Conservation (phyloP, 2,113 vertebrate species). For the Silurus glanis region DNA sequence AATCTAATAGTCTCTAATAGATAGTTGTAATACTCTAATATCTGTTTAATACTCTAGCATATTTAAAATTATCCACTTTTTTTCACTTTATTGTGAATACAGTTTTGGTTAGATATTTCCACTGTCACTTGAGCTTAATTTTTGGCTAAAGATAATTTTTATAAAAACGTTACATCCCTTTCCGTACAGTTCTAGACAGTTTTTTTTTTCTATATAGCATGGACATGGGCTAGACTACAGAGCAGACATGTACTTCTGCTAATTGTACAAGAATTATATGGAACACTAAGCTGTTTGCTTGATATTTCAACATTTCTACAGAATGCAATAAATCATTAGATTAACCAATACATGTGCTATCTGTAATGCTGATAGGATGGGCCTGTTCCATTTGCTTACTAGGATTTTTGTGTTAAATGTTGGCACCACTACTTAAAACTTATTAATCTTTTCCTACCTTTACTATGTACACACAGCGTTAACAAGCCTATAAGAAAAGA, state of each 20-base stretch:
- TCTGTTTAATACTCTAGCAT: not conserved
- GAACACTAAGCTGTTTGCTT: not conserved
- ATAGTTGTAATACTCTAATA: not conserved
- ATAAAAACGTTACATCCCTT: not conserved
- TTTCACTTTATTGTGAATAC: not conserved
- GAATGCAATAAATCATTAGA: constrained; percentile 5
- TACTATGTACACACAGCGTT: not conserved
- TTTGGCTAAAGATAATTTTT: no score
- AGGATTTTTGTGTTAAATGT: not conserved
- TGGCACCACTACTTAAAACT: not conserved
- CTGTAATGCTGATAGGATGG: not conserved
- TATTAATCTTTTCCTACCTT: not conserved
- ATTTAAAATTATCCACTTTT: not conserved
- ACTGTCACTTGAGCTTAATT: no score
- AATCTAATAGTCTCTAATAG: no score
- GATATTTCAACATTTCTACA: not conserved
- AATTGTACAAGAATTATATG: not conserved
- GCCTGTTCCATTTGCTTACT: not conserved
- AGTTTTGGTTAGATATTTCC: no score
- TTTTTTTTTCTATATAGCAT: not conserved
- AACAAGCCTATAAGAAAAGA: constrained; percentile 10
- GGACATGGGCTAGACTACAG: not conserved
- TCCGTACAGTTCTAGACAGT: not conserved
- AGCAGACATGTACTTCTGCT: not conserved
- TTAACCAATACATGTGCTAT: not conserved